Conservation (phyloP, 2,888 invertebrate species). For the Parascotia fuliginaria region DNA sequence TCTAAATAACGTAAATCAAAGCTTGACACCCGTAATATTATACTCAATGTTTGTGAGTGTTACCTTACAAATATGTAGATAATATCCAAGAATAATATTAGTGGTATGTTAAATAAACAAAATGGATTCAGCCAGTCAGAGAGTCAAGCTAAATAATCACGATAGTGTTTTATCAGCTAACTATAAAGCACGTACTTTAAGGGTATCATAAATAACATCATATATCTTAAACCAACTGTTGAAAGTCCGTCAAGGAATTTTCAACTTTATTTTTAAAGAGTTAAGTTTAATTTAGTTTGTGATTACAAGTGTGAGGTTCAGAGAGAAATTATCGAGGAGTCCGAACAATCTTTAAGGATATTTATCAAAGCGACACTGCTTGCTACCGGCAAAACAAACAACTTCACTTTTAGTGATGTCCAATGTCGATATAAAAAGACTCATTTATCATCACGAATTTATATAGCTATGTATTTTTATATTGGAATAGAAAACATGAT, state of each 20-base stretch:
- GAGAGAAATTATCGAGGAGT: slow-evolving; percentile 79
- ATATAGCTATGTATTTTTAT: slow-evolving; percentile 23
- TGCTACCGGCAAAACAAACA: slow-evolving; percentile 84
- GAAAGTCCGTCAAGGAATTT: slow-evolving; percentile 24
- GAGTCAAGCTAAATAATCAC: slow-evolving; percentile 80
- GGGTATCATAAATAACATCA: slow-evolving; percentile 78
- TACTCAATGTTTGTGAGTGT: slow-evolving; percentile 56
- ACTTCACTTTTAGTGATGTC: slow-evolving; percentile 74
- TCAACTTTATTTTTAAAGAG: slow-evolving; percentile 34
- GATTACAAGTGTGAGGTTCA: slow-evolving; percentile 62
- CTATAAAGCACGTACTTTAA: slow-evolving; percentile 80
- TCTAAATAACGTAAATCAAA: slow-evolving; percentile 30
- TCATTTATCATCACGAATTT: slow-evolving; percentile 40
- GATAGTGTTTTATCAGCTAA: slow-evolving; percentile 84
- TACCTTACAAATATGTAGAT: slow-evolving; percentile 59
- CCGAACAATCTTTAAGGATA: slow-evolving; percentile 83
- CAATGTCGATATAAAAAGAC: slow-evolving; percentile 50
- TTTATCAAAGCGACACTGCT: slow-evolving; percentile 84
- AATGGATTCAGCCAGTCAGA: slow-evolving; percentile 74
- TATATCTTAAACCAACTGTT: slow-evolving; percentile 50
- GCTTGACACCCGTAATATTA: slow-evolving; percentile 55
- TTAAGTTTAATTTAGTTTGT: slow-evolving; percentile 49
- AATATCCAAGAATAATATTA: slow-evolving; percentile 65
- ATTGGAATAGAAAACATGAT: background rate
- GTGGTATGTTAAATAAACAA: slow-evolving; percentile 71